A percentile compares a stretch with the other conserved stretches of the same genome.
phyloP scores from a whole-genome alignment of 2,888 invertebrate species.

The Proisotoma minuta region DNA sequence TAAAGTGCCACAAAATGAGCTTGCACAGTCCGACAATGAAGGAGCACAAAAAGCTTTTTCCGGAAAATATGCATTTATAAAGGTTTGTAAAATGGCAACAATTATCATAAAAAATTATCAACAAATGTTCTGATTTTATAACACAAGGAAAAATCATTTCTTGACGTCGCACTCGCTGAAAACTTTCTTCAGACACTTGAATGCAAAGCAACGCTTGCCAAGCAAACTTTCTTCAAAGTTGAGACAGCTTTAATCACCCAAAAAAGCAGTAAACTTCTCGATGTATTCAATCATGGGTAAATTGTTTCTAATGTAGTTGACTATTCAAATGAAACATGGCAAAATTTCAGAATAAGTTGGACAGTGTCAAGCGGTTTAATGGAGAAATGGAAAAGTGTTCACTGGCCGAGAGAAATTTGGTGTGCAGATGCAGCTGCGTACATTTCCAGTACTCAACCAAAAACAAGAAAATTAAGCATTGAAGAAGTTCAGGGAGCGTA shows the following conservation, averaged over 20 bases:
- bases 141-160: constrained; percentile 43
- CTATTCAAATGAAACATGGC: background rate
- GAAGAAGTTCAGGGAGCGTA: constrained; percentile 43
- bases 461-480: constrained; percentile 34
- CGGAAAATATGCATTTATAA: constrained; percentile 40
- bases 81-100: constrained; percentile 33
- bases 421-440: constrained; percentile 42
- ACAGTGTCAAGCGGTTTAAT: constrained; percentile 39
- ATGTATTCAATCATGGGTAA: constrained; percentile 41
- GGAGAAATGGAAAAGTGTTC: constrained; percentile 42
- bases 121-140: background rate
- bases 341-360: constrained; percentile 26
- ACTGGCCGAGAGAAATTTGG: constrained; percentile 41
- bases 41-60: constrained; percentile 34
- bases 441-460: constrained; percentile 35
- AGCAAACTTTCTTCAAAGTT: constrained; percentile 41
- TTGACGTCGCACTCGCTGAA: constrained; percentile 40
- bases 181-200: constrained; percentile 33
- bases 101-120: background rate
- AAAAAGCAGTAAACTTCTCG: constrained; percentile 28
- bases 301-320: background rate
- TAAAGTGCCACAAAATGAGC: constrained; percentile 20
- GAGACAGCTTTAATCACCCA: constrained; percentile 36
- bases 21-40: constrained; percentile 30
- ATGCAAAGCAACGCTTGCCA: constrained; percentile 42